Conservation (phyloP, 2,113 vertebrate species). For the Nannobrachium achirus region DNA sequence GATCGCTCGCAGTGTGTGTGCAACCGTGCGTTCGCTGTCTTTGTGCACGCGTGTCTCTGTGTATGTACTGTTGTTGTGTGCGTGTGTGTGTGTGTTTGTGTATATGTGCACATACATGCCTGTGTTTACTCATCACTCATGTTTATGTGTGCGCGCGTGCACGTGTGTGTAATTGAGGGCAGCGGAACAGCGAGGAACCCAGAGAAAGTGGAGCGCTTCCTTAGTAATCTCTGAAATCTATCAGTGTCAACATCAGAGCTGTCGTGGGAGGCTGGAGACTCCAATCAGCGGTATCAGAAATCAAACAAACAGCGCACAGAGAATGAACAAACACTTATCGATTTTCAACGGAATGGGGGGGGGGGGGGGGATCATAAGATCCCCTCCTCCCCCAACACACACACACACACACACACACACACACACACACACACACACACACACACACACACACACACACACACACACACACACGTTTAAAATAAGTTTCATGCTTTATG, state of each 20-base stretch:
- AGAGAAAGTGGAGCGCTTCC: slow-evolving; percentile 17
- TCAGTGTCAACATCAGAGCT: slow-evolving; percentile 47
- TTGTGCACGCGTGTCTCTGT: neutral
- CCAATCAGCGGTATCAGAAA: slow-evolving; percentile 58
- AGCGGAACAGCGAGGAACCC: slow-evolving; percentile 21
- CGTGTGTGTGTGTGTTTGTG: neutral
- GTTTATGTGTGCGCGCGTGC: too few species aligned
- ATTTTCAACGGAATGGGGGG: slow-evolving; percentile 48
- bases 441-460: too few species aligned
- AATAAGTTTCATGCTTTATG: slow-evolving; percentile 39
- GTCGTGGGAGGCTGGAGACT: slow-evolving; percentile 21
- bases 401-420: slow-evolving; percentile 4
- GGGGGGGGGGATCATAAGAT: slow-evolving; percentile 50
- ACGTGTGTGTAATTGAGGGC: slow-evolving; percentile 31
- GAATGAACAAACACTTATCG: slow-evolving; percentile 55
- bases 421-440: slow-evolving; percentile 5
- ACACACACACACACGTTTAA: slow-evolving; percentile 9
- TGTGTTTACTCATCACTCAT: too few species aligned
- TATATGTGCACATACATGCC: too few species aligned
- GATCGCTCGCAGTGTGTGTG: neutral
- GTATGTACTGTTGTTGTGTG: neutral
- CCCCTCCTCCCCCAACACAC: neutral
- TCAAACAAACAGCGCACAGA: slow-evolving; percentile 48
- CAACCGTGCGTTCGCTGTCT: neutral
- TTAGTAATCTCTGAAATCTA: slow-evolving; percentile 46